A percentile compares a stretch with the other conserved stretches of the same genome.
phyloP scores from a whole-genome alignment of 1,140 invertebrate species.

The Drosophila varians region DNA sequence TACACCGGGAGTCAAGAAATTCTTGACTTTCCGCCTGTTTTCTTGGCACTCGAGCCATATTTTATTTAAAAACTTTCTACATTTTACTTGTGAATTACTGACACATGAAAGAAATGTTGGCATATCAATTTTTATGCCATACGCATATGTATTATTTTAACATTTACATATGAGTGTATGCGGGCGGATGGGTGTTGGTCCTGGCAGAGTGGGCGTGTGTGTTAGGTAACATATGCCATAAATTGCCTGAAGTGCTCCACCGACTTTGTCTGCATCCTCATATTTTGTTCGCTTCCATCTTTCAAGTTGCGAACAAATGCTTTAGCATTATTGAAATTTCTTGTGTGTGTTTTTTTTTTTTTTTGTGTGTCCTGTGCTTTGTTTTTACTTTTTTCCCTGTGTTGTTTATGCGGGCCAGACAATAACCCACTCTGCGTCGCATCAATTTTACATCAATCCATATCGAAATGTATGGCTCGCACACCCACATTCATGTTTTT shows the following conservation, averaged over 20 bases:
- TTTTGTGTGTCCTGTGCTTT: slow-evolving; percentile 27
- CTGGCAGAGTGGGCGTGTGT: slow-evolving; percentile 19
- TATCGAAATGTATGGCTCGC: slow-evolving; percentile 46
- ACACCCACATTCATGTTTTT: slow-evolving; percentile 29
- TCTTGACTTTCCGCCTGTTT: not conserved
- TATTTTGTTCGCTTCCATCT: slow-evolving; percentile 34
- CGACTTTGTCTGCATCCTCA: slow-evolving; percentile 47
- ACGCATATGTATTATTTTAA: slow-evolving; percentile 78
- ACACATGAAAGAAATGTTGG: slow-evolving; percentile 76
- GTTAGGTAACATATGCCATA: slow-evolving; percentile 79
- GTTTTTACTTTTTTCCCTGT: slow-evolving; percentile 26
- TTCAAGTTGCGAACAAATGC: slow-evolving; percentile 57
- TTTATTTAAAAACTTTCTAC: slow-evolving; percentile 78
- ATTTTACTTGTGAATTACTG: slow-evolving; percentile 79
- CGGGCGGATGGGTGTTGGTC: slow-evolving; percentile 1
- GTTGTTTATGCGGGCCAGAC: slow-evolving; percentile 77
- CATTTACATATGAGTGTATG: slow-evolving; percentile 66
- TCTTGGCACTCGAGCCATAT: slow-evolving; percentile 46
- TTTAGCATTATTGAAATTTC: slow-evolving; percentile 76
- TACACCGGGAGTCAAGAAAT: slow-evolving; percentile 31
- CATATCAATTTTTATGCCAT: slow-evolving; percentile 79
- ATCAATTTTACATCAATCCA: slow-evolving; percentile 80
- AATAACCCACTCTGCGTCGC: slow-evolving; percentile 72
- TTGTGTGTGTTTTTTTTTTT: too few species aligned
- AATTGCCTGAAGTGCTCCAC: slow-evolving; percentile 73